Evolutionary conservation across 2,797 vertebrate species (phyloP).

Genomic region (Carcharodon carcharias): DNA sequence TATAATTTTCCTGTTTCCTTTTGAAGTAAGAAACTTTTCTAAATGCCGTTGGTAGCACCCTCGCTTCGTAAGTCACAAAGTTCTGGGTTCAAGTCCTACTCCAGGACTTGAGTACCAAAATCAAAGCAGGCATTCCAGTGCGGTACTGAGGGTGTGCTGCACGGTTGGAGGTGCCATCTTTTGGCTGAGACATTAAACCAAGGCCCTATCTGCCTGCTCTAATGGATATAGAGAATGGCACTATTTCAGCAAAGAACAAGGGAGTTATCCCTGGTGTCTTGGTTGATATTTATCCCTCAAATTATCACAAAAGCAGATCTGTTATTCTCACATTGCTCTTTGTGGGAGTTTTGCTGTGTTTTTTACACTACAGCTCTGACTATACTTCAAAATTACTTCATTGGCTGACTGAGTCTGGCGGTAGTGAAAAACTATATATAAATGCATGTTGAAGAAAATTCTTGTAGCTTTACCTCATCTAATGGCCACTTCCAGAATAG

Average conservation of each 20-base stretch:
- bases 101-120: neutral
- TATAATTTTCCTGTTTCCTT: neutral
- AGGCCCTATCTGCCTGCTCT: neutral
- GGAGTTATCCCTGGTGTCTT: neutral
- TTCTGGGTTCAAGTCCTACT: neutral
- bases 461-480: neutral
- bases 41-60: neutral
- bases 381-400: too few relatives aligned
- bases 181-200: neutral
- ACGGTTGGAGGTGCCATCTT: neutral
- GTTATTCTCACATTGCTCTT: too few relatives aligned
- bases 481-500: neutral
- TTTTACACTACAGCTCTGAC: too few relatives aligned
- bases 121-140: neutral
- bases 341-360: too few relatives aligned
- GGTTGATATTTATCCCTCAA: too few relatives aligned
- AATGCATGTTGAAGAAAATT: neutral
- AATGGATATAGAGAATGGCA: neutral
- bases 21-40: neutral
- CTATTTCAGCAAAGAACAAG: neutral
- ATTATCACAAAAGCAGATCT: too few relatives aligned
- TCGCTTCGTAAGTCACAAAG: neutral
- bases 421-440: neutral
- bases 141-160: neutral
- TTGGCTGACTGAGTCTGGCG: too few relatives aligned